Evolutionary conservation across 1,140 invertebrate species (phyloP).

Genomic region (Drosophila ficusphila): DNA sequence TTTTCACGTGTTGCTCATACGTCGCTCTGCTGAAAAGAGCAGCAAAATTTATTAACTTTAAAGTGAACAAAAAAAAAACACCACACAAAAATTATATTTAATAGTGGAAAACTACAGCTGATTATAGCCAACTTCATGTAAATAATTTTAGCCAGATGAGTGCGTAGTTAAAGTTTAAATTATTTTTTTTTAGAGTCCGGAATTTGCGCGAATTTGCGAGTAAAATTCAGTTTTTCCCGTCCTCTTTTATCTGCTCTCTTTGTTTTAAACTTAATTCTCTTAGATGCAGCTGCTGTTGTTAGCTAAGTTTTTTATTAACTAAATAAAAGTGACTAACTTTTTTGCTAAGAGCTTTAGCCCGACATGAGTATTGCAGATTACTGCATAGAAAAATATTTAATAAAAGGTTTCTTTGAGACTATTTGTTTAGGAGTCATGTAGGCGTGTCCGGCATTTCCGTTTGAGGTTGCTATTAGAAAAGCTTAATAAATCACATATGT

Average conservation of each 20-base stretch:
- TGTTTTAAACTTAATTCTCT: conserved; percentile 22
- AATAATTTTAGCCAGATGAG: neutral
- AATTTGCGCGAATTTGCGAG: conserved; percentile 40
- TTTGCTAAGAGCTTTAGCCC: conserved; percentile 17
- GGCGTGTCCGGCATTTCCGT: conserved; percentile 53
- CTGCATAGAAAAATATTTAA: conserved; percentile 29
- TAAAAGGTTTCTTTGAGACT: neutral
- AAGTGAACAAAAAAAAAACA: conserved; percentile 27
- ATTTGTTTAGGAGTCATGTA: conserved; percentile 1
- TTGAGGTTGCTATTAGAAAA: conserved; percentile 22
- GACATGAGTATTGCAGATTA: conserved; percentile 21
- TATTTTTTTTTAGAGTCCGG: conserved; percentile 4
- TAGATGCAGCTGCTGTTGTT: conserved; percentile 4
- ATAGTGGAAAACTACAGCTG: conserved; percentile 16
- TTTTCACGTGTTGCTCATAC: conserved; percentile 68
- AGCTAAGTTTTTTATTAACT: conserved; percentile 20
- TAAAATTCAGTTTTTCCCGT: conserved; percentile 4
- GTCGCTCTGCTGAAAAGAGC: conserved; percentile 41
- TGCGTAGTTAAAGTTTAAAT: conserved; percentile 17
- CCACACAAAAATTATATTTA: conserved; percentile 20
- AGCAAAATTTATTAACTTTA: conserved; percentile 25
- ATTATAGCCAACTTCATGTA: conserved; percentile 33
- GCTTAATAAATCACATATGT: conserved; percentile 15
- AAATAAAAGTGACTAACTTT: conserved; percentile 35
- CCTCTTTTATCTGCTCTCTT: conserved; percentile 45